phyloP scores from a whole-genome alignment of 2,797 vertebrate genomes.

The Propithecus perrieri region DNA sequence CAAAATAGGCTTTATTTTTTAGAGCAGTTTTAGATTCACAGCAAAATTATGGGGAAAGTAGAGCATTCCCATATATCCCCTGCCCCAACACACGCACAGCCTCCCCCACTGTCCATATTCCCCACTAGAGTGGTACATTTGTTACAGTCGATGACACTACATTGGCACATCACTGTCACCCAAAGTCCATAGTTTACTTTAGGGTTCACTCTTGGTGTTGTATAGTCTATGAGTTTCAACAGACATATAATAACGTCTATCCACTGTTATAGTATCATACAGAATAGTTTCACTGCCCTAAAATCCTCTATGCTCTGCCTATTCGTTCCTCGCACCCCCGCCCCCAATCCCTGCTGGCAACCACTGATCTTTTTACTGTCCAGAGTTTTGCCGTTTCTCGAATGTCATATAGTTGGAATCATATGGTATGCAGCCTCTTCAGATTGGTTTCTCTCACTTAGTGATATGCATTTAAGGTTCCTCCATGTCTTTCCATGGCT shows the following conservation, averaged over 20 bases:
- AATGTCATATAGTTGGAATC: not conserved
- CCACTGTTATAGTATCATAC: not conserved
- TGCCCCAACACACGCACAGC: too few relatives aligned
- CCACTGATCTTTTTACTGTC: not conserved
- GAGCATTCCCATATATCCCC: not conserved
- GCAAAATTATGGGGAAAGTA: not conserved
- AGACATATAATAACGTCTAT: not conserved
- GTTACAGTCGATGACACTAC: not conserved
- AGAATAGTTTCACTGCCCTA: not conserved
- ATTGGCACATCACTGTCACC: not conserved
- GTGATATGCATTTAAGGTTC: not conserved
- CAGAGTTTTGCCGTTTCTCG: not conserved
- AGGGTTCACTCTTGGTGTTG: not conserved
- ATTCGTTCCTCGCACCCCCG: not conserved
- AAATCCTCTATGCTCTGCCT: not conserved
- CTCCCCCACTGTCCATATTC: not conserved
- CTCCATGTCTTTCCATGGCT: not conserved
- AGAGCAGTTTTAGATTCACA: not conserved
- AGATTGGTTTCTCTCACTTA: not conserved
- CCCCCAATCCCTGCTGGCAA: not conserved
- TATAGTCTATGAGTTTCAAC: not conserved
- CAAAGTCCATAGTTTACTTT: not conserved
- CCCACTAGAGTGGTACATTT: not conserved
- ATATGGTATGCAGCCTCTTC: not conserved
- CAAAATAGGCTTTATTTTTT: not conserved